Percentiles rank a stretch among this genome's conserved stretches.
phyloP scores from a whole-genome alignment of 2,888 invertebrate species.

The Lithosia quadra region DNA sequence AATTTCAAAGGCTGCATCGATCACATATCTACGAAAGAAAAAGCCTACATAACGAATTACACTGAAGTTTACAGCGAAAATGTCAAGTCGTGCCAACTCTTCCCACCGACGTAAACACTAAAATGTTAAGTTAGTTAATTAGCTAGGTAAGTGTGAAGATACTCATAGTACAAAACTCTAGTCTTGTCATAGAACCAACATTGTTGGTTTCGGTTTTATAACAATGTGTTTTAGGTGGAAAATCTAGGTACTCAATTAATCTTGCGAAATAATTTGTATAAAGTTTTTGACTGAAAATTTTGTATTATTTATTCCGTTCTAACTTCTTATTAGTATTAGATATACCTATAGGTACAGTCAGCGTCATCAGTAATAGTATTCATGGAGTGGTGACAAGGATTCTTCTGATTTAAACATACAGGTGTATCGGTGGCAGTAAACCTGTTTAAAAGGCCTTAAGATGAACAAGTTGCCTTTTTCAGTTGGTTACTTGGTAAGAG shows the following conservation, averaged over 20 bases:
- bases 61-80: constrained; percentile 80
- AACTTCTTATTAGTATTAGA: neutral
- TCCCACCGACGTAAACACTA: constrained; percentile 64
- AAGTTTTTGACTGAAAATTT: constrained; percentile 4
- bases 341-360: too few relatives aligned
- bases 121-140: constrained; percentile 11
- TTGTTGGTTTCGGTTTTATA: constrained; percentile 43
- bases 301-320: neutral
- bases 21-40: constrained; percentile 80
- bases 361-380: too few relatives aligned
- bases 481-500: too few relatives aligned
- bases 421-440: too few relatives aligned
- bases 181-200: constrained; percentile 66
- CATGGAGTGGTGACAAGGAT: too few relatives aligned
- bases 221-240: constrained; percentile 3
- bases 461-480: too few relatives aligned
- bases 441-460: too few relatives aligned
- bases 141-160: constrained; percentile 47
- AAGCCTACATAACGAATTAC: constrained; percentile 67
- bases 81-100: constrained; percentile 79
- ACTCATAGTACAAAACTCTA: constrained; percentile 79
- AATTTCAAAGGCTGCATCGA: constrained; percentile 88
- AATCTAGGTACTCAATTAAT: neutral
- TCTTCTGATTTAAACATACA: too few relatives aligned
- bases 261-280: neutral